Evolutionary conservation across 2,888 invertebrate species (phyloP), one percentile per base, ranked within the genome.

Genomic region (Diplolepis rosae): DNA sequence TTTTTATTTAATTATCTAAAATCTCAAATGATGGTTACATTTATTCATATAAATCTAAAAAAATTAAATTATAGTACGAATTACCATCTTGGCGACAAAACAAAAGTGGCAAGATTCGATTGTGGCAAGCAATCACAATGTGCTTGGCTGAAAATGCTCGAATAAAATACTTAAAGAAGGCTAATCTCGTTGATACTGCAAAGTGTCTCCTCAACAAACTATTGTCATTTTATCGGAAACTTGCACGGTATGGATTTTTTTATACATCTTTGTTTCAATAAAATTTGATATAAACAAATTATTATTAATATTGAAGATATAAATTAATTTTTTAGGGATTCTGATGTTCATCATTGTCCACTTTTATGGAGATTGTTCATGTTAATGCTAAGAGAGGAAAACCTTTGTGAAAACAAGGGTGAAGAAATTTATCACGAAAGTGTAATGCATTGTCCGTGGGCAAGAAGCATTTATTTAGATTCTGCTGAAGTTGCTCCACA

Each of bases 351-450:
- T 80, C 81, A 88, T 75, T 91, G 91, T 71, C 91, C 93, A 1
- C 83, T 93, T 13, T 88, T 91, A 54, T 93, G 93, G 93, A 90
- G 93, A 73, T 86, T 93, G 18, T 92, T 92, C 81, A 89, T 93
- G 83, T 91, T 92, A 30, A 90, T 92, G 77, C 87, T 93, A 1
- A 90, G 90, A 65, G 89, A 89, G 48, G 81, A 85, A 70, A 80
- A 85, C 78, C 79, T 88, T 5, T 84, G 85, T 5, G 84, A 83
- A 67, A 86, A 84, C 61, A 84, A 83, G 65, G 88, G 88, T 3
- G 88, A 88, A 74, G 85, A 87, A 73, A 79, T 86, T 27, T 88
- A 87, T 76, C 88, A 87, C 65, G 82, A 83, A 70, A 84, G 85
- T 39, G 80, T 88, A 1, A 80, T 80, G 3, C 82, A 83, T 32